Base-by-base conservation (phyloP, 2,797 vertebrate species). In the Pterois miles region DNA sequence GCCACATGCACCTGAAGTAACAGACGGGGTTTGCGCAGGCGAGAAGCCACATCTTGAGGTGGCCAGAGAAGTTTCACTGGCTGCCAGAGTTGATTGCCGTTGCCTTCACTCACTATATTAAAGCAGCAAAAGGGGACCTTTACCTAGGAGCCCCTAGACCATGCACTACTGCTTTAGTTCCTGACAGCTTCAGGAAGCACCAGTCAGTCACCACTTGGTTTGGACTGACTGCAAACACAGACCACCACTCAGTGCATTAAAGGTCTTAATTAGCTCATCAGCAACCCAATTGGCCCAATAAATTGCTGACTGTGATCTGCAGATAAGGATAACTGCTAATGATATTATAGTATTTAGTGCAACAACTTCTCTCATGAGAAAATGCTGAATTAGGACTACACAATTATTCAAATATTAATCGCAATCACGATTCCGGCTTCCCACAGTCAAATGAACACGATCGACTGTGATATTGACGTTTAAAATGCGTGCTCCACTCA, bases 221-320 rank as follows among this genome's bases (percentile, higher is more conserved):
- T 52, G 58, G 78, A 80, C 40, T 43, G 62, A 71, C 64, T 76
- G 75, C 84, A 81, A 74, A 83, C 58, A 74, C 38, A 69, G 56
- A 58, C 74, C 77, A 56, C 34, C 70, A 74, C 60, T 36, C 69
- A 69, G 54, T 58, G 66, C 56, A 79, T 78, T 80, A 80, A 73
- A 80, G 72, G 77, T 59, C 84, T 89, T 79, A 80, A 91, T 90
- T 76, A 88, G 83, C 78, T 90, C 83, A 91, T 84, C 82, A 93
- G 88, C 60, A 76, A 86, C 50, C 73, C 87, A 93, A 93, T 93
- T 93, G 50, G 62, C 65, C 65, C 80, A 84, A 83, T 69, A 84
- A 83, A 85, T 65, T 66, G 86, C 60, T 60, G 58, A 56, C 34
- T 69, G 69, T 38, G 74, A 89, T 81, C 77, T 65, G 65, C 75